Conservation (phyloP, 2,888 invertebrate genomes). For the Nemotelus pantherinus region DNA sequence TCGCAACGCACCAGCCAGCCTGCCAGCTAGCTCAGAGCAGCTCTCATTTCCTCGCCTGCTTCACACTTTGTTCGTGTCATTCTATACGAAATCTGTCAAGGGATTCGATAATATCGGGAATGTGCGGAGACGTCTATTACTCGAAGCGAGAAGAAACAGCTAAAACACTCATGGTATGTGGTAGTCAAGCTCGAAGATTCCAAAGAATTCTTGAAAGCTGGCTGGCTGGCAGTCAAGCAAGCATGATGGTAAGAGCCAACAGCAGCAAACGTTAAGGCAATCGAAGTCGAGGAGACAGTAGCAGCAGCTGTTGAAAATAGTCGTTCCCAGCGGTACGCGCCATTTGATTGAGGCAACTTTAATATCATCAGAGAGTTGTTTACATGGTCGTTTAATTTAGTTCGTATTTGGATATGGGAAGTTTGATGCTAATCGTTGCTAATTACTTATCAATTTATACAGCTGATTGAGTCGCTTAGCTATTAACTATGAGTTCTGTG, state of each 20-base stretch:
- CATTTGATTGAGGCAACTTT: slow-evolving; percentile 18
- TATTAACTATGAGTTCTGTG: background rate
- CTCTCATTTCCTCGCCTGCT: background rate
- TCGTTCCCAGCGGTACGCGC: background rate
- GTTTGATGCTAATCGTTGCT: slow-evolving; percentile 7
- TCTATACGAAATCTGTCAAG: slow-evolving; percentile 15
- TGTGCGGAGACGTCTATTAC: background rate
- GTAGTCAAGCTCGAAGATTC: background rate
- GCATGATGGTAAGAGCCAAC: background rate
- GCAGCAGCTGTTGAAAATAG: slow-evolving; percentile 16
- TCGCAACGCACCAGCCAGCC: background rate
- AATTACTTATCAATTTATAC: slow-evolving; percentile 10
- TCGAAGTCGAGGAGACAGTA: background rate
- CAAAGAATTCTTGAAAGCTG: slow-evolving; percentile 4
- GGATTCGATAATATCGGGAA: slow-evolving; percentile 16
- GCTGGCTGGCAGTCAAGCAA: background rate
- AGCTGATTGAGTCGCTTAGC: background rate
- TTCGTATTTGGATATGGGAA: background rate
- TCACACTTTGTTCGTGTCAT: background rate
- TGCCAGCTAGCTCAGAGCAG: background rate
- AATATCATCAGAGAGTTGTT: slow-evolving; percentile 21
- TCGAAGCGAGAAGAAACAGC: background rate
- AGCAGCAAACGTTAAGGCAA: background rate
- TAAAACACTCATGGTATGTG: slow-evolving; percentile 23
- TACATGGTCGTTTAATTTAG: slow-evolving; percentile 24